Percentiles rank a stretch among this genome's conserved stretches.
Conservation (phyloP, 2,797 vertebrate genomes). For the Karalla daura region DNA sequence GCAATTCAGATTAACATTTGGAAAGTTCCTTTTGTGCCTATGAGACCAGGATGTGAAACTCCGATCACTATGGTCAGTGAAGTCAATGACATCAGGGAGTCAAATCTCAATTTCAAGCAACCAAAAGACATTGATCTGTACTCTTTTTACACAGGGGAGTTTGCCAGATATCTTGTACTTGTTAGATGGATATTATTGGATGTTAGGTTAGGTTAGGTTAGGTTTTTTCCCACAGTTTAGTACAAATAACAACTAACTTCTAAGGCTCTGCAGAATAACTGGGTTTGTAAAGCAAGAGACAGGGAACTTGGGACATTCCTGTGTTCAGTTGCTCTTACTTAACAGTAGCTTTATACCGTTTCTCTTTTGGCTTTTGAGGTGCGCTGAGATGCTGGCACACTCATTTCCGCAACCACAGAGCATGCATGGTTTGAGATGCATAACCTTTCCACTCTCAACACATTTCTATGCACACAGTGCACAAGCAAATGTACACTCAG, state of each 20-base stretch:
- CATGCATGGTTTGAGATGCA: neutral
- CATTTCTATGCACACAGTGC: constrained; percentile 12
- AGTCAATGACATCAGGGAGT: neutral
- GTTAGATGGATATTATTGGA: neutral
- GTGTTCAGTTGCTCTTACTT: constrained; percentile 16
- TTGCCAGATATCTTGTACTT: neutral
- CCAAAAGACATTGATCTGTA: neutral
- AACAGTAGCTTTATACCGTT: constrained; percentile 24
- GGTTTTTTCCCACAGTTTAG: neutral
- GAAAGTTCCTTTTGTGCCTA: neutral
- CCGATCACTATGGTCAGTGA: neutral
- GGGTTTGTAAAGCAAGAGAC: no score
- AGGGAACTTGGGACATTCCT: neutral
- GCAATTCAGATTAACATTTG: neutral
- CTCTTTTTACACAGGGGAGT: neutral
- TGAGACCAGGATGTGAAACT: no score
- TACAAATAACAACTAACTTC: neutral
- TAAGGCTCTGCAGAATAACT: neutral
- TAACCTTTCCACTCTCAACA: neutral
- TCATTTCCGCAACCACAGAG: constrained; percentile 43
- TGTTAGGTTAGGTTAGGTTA: neutral
- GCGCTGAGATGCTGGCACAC: neutral
- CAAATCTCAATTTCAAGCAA: neutral
- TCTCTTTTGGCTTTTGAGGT: constrained; percentile 56
- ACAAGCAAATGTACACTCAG: neutral